Conservation (phyloP, 23 tunicate species). For the Diplosoma virens region DNA sequence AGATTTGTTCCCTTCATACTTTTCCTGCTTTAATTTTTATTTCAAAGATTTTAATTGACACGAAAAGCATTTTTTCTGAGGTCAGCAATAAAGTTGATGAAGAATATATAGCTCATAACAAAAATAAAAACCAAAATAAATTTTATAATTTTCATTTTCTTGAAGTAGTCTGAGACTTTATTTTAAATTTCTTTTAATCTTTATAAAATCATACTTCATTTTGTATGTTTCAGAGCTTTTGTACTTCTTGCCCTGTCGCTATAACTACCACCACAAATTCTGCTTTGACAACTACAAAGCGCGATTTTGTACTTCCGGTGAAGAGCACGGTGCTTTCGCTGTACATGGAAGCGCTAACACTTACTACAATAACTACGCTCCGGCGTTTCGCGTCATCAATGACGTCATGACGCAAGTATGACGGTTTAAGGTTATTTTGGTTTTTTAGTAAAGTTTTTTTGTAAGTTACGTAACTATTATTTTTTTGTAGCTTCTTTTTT, state of each 20-base stretch:
- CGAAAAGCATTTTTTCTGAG: too few relatives aligned
- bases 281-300: slow-evolving; percentile 83
- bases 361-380: slow-evolving; percentile 89
- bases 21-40: too few relatives aligned
- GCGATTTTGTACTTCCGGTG: slow-evolving; percentile 77
- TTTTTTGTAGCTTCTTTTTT: too few relatives aligned
- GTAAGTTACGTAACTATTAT: not conserved
- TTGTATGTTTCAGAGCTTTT: slow-evolving; percentile 53
- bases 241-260: slow-evolving; percentile 81
- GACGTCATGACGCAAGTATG: slow-evolving; percentile 61
- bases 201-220: not conserved
- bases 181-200: not conserved
- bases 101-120: too few relatives aligned
- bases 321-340: slow-evolving; percentile 72
- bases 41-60: too few relatives aligned
- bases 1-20: too few relatives aligned
- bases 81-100: too few relatives aligned
- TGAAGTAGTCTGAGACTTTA: too few relatives aligned
- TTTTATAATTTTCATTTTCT: too few relatives aligned
- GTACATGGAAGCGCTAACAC: slow-evolving; percentile 98
- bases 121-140: too few relatives aligned
- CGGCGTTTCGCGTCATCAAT: slow-evolving; percentile 74
- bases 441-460: not conserved
- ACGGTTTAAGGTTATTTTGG: not conserved
- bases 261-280: slow-evolving; percentile 98